Conservation (phyloP, 2,888 invertebrate genomes). For the Oscheius sp. region DNA sequence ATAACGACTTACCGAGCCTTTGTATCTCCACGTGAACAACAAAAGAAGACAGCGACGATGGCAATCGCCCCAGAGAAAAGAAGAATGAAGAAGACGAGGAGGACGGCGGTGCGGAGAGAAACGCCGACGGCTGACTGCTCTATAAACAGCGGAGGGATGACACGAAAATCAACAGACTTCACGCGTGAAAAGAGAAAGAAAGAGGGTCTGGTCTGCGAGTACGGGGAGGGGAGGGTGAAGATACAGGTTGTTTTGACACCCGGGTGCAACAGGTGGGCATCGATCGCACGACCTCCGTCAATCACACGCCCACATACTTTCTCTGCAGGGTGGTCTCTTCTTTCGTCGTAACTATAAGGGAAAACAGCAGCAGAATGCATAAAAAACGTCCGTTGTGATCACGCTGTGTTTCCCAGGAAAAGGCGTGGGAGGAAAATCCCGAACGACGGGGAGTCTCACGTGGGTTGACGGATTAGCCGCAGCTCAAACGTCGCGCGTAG, state of each 20-base stretch:
- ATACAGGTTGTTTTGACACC: too few relatives aligned
- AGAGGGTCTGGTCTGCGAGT: not conserved
- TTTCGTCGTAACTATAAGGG: too few relatives aligned
- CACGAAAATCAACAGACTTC: conserved; percentile 23
- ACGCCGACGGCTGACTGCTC: conserved; percentile 37
- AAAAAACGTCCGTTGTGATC: not conserved
- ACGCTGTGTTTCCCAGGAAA: too few relatives aligned
- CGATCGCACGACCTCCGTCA: too few relatives aligned
- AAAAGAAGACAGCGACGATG: conserved; percentile 39
- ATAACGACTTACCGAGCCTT: conserved; percentile 52
- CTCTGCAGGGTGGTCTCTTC: too few relatives aligned
- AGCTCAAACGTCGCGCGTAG: conserved; percentile 20
- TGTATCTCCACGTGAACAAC: conserved; percentile 42
- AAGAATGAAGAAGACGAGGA: conserved; percentile 37
- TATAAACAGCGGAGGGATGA: conserved; percentile 33
- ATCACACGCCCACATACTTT: too few relatives aligned
- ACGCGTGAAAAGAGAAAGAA: not conserved
- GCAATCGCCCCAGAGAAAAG: conserved; percentile 42
- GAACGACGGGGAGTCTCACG: conserved; percentile 17
- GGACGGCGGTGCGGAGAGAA: conserved; percentile 32
- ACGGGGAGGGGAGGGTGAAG: not conserved
- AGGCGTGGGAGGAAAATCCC: too few relatives aligned
- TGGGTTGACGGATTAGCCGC: conserved; percentile 28
- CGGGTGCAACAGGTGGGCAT: too few relatives aligned
- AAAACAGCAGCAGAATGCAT: not conserved